Percentiles rank a stretch among this genome's conserved stretches.
These are phyloP conservation scores for Rhamnusium bicolor DNA, from an alignment of 2,888 invertebrate genomes.

Conservation along the genomic window DNA sequence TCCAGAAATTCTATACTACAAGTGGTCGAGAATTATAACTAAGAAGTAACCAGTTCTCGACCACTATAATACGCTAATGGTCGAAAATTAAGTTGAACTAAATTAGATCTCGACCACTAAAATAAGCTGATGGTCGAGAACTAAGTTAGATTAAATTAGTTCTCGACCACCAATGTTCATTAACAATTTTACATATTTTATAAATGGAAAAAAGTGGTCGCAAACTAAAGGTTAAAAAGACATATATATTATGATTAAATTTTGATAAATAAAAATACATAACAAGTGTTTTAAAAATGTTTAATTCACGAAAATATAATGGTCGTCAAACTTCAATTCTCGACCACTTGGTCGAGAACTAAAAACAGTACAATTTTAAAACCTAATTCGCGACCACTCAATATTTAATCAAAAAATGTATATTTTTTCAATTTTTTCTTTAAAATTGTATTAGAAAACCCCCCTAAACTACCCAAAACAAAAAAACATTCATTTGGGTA, in stretches of 20 bases:
- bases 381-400: neutral
- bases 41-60: neutral
- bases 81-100: neutral
- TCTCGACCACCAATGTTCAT: neutral
- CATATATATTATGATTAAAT: neutral
- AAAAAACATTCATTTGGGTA: neutral
- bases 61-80: neutral
- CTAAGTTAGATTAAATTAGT: conserved; percentile 1
- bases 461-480: neutral
- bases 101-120: neutral
- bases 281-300: neutral
- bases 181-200: neutral
- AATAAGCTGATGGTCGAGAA: neutral
- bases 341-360: neutral
- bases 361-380: neutral
- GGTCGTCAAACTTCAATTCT: conserved; percentile 1
- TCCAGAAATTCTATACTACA: neutral
- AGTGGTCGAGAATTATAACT: neutral
- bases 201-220: neutral
- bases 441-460: too few species aligned
- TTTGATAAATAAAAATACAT: neutral
- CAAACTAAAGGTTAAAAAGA: neutral
- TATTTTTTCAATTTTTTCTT: neutral
- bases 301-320: neutral
- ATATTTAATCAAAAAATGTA: too few species aligned